A percentile compares a stretch with the other conserved stretches of the same genome.
These are phyloP conservation scores for Kryphioiulus occultus DNA, from an alignment of 2,888 invertebrate species.

Conservation along the genomic window DNA sequence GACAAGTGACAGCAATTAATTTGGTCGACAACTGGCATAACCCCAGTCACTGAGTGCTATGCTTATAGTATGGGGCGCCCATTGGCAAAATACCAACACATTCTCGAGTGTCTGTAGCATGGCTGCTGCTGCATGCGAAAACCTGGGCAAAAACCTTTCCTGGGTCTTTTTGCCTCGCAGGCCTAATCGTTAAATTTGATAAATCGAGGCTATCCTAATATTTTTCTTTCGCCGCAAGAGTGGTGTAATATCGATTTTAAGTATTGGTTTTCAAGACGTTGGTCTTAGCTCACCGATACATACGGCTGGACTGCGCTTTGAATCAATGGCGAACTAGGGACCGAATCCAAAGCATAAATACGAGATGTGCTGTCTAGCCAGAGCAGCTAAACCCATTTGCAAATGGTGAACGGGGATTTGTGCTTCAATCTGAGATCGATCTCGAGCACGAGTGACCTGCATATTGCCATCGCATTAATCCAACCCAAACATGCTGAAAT, in stretches of 20 bases:
- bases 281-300: neutral
- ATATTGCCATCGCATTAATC: no score
- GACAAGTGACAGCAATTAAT: neutral
- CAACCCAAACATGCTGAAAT: no score
- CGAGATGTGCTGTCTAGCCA: neutral
- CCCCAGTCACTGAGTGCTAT: no score
- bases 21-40: neutral
- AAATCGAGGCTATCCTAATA: slow-evolving; percentile 23
- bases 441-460: no score
- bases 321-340: neutral
- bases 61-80: neutral
- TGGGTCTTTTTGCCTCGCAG: neutral
- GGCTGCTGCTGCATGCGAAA: neutral
- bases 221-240: slow-evolving; percentile 23
- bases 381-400: no score
- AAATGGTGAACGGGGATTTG: no score
- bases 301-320: neutral
- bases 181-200: slow-evolving; percentile 16
- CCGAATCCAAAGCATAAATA: neutral
- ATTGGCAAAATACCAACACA: no score
- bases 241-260: slow-evolving; percentile 23
- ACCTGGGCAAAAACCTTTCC: neutral
- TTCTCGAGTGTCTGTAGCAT: no score
- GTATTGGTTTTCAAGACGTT: slow-evolving; percentile 8
- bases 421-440: no score